phyloP scores from a whole-genome alignment of 2,113 vertebrate species.

The Apus apus region DNA sequence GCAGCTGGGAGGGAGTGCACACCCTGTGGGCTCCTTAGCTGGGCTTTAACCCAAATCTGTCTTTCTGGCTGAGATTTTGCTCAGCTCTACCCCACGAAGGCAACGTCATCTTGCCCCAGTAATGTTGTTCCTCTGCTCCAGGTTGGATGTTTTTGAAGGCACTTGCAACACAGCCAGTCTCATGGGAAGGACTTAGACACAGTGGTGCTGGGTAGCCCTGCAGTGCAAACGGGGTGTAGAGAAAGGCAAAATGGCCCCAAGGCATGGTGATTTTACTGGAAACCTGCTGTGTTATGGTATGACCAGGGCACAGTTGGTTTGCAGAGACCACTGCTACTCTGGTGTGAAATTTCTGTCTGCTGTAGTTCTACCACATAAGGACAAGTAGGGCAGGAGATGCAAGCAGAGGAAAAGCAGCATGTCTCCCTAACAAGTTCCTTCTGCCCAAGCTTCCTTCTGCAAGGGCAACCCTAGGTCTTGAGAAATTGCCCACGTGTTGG shows the following conservation, averaged over 20 bases:
- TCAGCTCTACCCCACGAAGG: background rate
- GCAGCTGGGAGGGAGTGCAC: background rate
- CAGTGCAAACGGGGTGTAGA: fast-evolving
- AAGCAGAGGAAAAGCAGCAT: background rate
- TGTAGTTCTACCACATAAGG: background rate
- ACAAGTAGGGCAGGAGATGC: fast-evolving
- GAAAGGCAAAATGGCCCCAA: background rate
- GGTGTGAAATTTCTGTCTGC: background rate
- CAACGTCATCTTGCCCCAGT: background rate
- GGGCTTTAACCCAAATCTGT: background rate
- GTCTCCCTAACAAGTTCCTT: background rate
- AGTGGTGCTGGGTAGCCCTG: background rate
- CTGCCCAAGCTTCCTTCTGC: background rate
- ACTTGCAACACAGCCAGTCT: background rate
- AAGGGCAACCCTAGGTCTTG: background rate
- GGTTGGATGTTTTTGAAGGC: background rate
- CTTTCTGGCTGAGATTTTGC: background rate
- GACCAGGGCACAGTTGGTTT: background rate
- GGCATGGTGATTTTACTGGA: background rate
- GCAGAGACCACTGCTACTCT: background rate
- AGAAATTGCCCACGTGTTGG: background rate
- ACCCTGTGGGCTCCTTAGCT: background rate
- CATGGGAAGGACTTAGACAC: background rate
- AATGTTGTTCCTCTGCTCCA: background rate
- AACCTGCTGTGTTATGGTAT: background rate